phyloP scores from a whole-genome alignment of 2,888 invertebrate genomes.

The Monopis laevigella region DNA sequence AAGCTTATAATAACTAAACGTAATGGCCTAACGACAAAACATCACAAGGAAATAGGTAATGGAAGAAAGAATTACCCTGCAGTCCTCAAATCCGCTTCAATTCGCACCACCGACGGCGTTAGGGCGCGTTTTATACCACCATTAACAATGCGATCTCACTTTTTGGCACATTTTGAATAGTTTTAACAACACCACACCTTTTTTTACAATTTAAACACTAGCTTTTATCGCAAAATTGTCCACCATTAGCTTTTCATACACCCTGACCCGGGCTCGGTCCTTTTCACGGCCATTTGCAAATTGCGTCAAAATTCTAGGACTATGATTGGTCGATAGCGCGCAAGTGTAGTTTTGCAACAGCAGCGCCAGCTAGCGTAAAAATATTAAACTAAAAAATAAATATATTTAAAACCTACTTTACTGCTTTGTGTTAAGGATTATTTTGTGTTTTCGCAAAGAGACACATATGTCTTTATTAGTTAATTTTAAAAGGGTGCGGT shows the following conservation, averaged over 20 bases:
- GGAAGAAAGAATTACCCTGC: slow-evolving; percentile 49
- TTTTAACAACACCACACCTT: slow-evolving; percentile 54
- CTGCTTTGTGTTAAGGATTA: fast-evolving
- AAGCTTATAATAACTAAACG: background rate
- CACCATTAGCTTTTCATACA: slow-evolving; percentile 61
- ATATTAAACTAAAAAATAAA: slow-evolving; percentile 24
- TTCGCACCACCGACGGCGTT: slow-evolving; percentile 55
- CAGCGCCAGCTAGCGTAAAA: slow-evolving; percentile 35
- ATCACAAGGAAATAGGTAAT: slow-evolving; percentile 4
- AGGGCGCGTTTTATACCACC: slow-evolving; percentile 55
- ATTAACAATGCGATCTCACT: slow-evolving; percentile 63
- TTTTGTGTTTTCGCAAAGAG: slow-evolving; percentile 15
- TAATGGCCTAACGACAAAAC: slow-evolving; percentile 1
- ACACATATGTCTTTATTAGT: slow-evolving; percentile 31
- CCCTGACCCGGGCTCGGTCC: slow-evolving; percentile 53
- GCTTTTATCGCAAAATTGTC: slow-evolving; percentile 53
- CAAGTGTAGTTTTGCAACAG: slow-evolving; percentile 36
- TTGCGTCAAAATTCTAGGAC: slow-evolving; percentile 62
- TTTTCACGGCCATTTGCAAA: slow-evolving; percentile 69
- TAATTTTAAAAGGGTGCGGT: slow-evolving; percentile 54
- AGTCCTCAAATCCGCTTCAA: slow-evolving; percentile 56
- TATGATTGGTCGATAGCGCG: slow-evolving; percentile 56
- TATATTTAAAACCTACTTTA: slow-evolving; percentile 21
- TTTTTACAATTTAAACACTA: slow-evolving; percentile 44
- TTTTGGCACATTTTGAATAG: slow-evolving; percentile 63